Evolutionary conservation across 2,113 vertebrate species (phyloP), one percentile per base, ranked within the genome.

Genomic region (Genyomyrus donnyi): DNA sequence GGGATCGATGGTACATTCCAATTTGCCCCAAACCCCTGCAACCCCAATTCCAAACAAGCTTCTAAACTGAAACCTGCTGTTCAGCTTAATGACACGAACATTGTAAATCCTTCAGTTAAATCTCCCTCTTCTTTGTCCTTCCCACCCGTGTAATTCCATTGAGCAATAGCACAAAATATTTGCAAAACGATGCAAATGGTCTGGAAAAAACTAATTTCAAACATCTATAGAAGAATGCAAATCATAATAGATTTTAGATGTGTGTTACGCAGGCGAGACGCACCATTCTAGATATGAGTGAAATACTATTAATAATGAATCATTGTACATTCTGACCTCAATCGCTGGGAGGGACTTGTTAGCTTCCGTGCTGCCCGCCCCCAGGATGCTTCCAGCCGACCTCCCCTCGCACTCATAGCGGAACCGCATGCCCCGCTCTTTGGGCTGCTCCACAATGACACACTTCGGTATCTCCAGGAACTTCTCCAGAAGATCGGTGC

Each of bases 391-490:
- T 49, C 98, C 98, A 0, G 97, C 98, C 0, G 98, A 98, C 27
- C 98, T 96, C 0, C 98, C 98, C 92, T 98, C 98, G 0, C 98
- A 98, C 92, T 98, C 96, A 2, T 98, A 98, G 58, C 97, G 97
- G 91, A 98, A 98, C 21, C 98, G 94, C 98, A 99, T 98, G 39
- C 98, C 97, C 1, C 98, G 94, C 93, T 98, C 97, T 91, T 98
- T 99, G 53, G 98, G 98, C 94, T 99, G 97, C 94, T 98, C 98
- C 0, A 94, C 95, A 91, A 99, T 96, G 89, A 96, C 93, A 84
- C 98, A 93, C 15, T 91, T 91, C 1, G 97, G 97, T 0, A 92
- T 94, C 4, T 96, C 95, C 90, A 94, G 91, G 11, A 96, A 80
- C 1, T 90, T 92, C 85, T 96, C 95, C 93, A 96, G 92, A 58